A percentile compares a stretch with the other conserved stretches of the same genome.
Evolutionary conservation across 2,888 invertebrate species (phyloP).

Genomic region (Hylaea fasciaria): DNA sequence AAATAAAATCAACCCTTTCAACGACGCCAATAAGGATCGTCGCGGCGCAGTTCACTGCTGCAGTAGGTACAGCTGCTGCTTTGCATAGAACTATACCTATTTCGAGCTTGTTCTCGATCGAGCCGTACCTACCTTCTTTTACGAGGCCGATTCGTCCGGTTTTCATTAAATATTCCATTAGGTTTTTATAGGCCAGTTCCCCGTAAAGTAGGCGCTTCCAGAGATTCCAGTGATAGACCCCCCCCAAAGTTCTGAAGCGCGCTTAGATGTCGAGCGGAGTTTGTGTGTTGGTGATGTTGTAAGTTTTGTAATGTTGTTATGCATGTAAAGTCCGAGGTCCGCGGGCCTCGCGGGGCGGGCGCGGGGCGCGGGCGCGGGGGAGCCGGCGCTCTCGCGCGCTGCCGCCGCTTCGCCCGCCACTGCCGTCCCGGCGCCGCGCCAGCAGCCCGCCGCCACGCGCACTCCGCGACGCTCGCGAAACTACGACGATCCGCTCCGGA

Average conservation of each 20-base stretch:
- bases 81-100: too few species aligned
- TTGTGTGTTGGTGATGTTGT: background rate
- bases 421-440: conserved; percentile 16
- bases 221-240: background rate
- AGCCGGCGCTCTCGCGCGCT: conserved; percentile 3
- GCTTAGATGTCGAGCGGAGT: background rate
- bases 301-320: background rate
- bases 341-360: background rate
- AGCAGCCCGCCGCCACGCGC: conserved; percentile 3
- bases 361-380: background rate
- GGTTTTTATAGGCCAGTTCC: background rate
- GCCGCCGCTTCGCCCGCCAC: conserved; percentile 1
- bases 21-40: too few species aligned
- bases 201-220: background rate
- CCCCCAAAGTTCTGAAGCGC: background rate
- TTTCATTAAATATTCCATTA: background rate
- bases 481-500: background rate
- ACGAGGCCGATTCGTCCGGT: background rate
- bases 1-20: too few species aligned
- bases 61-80: too few species aligned
- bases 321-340: background rate
- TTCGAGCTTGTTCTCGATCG: background rate
- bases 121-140: too few species aligned
- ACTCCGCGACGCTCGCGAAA: conserved; percentile 8
- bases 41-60: too few species aligned